Evolutionary conservation across 2,113 vertebrate genomes (phyloP).

Genomic region (Perccottus glenii): DNA sequence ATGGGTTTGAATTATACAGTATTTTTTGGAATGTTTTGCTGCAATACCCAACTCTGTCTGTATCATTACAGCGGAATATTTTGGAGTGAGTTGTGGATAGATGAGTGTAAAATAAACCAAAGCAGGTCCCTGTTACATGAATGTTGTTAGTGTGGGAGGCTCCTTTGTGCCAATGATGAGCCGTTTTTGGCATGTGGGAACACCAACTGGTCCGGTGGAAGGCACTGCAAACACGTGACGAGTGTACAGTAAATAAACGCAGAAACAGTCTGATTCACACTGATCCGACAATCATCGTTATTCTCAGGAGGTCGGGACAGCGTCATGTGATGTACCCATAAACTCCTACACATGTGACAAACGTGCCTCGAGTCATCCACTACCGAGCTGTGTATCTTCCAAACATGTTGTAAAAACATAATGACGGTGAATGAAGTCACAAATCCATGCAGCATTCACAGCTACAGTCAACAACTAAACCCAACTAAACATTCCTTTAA

Average conservation of each 20-base stretch:
- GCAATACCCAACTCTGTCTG: too few relatives aligned
- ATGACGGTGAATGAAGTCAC: too few relatives aligned
- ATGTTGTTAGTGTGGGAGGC: conserved; percentile 46
- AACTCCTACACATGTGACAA: neutral
- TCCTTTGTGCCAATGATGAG: conserved; percentile 7
- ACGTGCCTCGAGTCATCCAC: neutral
- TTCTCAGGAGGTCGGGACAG: neutral
- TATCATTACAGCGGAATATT: neutral
- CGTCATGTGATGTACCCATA: neutral
- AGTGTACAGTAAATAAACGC: neutral
- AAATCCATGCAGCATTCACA: too few relatives aligned
- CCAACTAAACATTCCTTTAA: too few relatives aligned
- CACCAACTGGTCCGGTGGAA: conserved; percentile 63
- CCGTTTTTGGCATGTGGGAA: conserved; percentile 62
- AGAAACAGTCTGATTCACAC: neutral
- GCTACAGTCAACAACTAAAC: too few relatives aligned
- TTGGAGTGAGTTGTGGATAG: neutral
- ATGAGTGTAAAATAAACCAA: conserved; percentile 12
- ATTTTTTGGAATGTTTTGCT: too few relatives aligned
- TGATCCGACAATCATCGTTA: neutral
- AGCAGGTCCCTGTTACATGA: conserved; percentile 7
- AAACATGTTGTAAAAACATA: too few relatives aligned
- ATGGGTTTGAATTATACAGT: too few relatives aligned
- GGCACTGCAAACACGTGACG: conserved; percentile 15
- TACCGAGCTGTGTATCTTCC: neutral